These are phyloP conservation scores for Sebastes minor DNA, from an alignment of 2,797 vertebrate genomes.

Conservation along the genomic window DNA sequence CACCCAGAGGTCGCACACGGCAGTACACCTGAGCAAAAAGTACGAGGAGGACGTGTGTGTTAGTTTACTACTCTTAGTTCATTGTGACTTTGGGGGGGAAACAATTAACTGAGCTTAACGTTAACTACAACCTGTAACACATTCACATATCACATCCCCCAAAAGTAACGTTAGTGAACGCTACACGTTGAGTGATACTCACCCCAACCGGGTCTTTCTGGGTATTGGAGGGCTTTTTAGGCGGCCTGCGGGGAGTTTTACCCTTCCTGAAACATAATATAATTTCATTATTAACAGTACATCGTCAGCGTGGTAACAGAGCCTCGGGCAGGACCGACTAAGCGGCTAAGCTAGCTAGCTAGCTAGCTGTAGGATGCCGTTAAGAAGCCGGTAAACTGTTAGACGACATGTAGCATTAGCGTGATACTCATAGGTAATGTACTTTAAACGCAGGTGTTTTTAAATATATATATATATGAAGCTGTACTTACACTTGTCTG, in stretches of 20 bases:
- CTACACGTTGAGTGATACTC: slow-evolving; percentile 59
- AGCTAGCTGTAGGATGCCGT: not conserved
- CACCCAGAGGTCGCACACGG: slow-evolving; percentile 88
- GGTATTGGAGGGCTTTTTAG: slow-evolving; percentile 84
- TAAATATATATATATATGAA: not conserved
- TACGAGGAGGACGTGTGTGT: not conserved
- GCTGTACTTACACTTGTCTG: slow-evolving; percentile 71
- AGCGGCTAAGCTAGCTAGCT: not conserved
- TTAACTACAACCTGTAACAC: not conserved
- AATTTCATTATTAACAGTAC: not conserved
- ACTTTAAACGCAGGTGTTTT: accelerated
- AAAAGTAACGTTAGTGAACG: not conserved
- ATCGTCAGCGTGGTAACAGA: not conserved
- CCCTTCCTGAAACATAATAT: slow-evolving; percentile 76
- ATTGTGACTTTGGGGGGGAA: not conserved
- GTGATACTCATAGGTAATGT: accelerated
- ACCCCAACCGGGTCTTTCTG: slow-evolving; percentile 95
- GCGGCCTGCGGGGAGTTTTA: slow-evolving; percentile 84
- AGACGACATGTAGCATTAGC: not conserved
- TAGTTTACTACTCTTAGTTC: not conserved
- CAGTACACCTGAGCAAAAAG: slow-evolving; percentile 88
- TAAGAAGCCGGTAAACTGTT: not conserved
- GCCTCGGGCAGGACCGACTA: not conserved
- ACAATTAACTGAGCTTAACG: too few species aligned
- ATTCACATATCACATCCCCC: too few species aligned